Percentiles rank a stretch among this genome's conserved stretches.
phyloP scores from a whole-genome alignment of 2,888 invertebrate genomes.

The Sarcophaga subvicina region DNA sequence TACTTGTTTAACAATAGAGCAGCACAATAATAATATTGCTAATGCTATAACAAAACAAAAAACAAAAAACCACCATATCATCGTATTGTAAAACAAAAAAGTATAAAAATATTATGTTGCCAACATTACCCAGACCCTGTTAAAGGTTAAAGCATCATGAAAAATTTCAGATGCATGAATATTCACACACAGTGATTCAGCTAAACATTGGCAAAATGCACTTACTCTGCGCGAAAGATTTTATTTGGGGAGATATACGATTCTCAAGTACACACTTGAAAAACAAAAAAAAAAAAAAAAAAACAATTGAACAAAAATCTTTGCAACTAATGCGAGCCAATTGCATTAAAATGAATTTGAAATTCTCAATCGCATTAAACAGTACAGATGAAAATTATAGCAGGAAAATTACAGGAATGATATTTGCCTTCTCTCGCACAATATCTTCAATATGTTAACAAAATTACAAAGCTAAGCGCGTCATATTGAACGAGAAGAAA shows the following conservation, averaged over 20 bases:
- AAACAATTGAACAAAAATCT: background rate
- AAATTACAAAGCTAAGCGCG: too few species aligned
- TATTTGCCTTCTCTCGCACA: too few species aligned
- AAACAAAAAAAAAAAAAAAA: background rate
- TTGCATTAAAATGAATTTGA: constrained; percentile 44
- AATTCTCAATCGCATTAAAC: constrained; percentile 1
- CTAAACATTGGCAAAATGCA: background rate
- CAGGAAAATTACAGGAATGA: background rate
- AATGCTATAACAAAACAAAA: background rate
- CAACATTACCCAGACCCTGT: constrained; percentile 65
- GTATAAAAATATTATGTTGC: constrained; percentile 8
- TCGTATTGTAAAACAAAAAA: constrained; percentile 1
- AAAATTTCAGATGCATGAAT: constrained; percentile 53
- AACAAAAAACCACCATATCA: background rate
- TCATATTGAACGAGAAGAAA: too few species aligned
- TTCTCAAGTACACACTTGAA: constrained; percentile 56
- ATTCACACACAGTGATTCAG: constrained; percentile 40
- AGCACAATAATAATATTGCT: constrained; percentile 3
- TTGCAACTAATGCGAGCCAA: constrained; percentile 52
- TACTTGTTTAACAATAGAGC: background rate
- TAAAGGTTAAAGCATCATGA: constrained; percentile 69
- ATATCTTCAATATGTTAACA: too few species aligned
- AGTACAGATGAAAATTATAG: background rate
- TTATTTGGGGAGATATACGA: constrained; percentile 17
- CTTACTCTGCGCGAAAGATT: too few species aligned